Percentiles rank a stretch among this genome's conserved stretches.
Conservation (phyloP, 2,888 invertebrate genomes). For the Sphaeridia pumilis region DNA sequence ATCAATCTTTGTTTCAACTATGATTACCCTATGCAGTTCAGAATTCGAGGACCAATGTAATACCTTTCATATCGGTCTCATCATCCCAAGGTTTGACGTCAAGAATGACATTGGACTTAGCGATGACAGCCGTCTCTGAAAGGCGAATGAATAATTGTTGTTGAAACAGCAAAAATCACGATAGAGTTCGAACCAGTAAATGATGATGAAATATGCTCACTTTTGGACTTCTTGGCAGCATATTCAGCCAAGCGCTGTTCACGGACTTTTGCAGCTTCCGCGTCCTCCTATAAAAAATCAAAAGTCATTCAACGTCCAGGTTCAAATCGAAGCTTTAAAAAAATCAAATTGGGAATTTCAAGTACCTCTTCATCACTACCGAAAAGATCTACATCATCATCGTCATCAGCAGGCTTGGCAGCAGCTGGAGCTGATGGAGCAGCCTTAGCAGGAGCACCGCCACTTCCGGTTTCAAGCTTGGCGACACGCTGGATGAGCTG, state of each 20-base stretch:
- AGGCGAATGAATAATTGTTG: constrained; percentile 44
- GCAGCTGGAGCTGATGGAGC: constrained; percentile 36
- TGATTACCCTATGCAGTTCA: background rate
- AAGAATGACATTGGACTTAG: constrained; percentile 86
- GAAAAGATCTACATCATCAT: constrained; percentile 69
- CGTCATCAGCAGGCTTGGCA: constrained; percentile 46
- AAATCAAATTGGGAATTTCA: no score
- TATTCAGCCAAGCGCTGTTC: constrained; percentile 86
- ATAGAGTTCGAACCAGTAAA: background rate
- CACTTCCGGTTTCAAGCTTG: constrained; percentile 38
- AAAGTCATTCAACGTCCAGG: background rate
- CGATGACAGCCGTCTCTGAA: constrained; percentile 77
- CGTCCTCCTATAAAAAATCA: constrained; percentile 45
- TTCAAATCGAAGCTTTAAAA: background rate
- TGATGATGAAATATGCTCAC: no score
- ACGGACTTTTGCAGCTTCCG: constrained; percentile 70
- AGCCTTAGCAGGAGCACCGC: constrained; percentile 28
- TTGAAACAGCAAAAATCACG: background rate
- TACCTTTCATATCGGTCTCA: constrained; percentile 72
- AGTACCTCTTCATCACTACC: constrained; percentile 63
- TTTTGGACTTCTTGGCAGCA: constrained; percentile 86
- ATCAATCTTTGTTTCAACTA: background rate
- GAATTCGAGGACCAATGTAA: background rate
- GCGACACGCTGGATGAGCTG: constrained; percentile 30
- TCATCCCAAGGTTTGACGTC: constrained; percentile 90